These are phyloP conservation scores for Isurus oxyrinchus DNA, from an alignment of 2,113 vertebrate genomes.

Conservation along the genomic window DNA sequence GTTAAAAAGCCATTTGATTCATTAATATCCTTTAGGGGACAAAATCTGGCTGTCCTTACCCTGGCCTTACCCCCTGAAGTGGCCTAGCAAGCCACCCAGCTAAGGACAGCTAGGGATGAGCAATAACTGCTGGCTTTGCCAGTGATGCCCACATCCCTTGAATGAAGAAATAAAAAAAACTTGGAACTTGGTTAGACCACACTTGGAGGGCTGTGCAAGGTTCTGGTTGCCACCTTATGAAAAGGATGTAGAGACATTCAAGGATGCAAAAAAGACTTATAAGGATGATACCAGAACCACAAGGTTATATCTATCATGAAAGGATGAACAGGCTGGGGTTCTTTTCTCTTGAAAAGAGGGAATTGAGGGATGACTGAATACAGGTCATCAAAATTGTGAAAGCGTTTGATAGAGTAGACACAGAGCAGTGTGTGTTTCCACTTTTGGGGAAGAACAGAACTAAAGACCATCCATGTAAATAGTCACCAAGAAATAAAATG, in stretches of 20 bases:
- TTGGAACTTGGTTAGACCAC: neutral
- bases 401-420: neutral
- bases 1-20: neutral
- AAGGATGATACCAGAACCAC: neutral
- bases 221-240: neutral
- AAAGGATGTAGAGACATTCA: neutral
- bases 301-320: neutral
- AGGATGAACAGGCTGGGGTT: neutral
- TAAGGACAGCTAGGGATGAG: neutral
- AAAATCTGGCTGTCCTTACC: neutral
- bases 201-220: neutral
- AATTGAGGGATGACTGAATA: neutral
- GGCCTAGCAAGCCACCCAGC: neutral
- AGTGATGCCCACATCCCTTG: neutral
- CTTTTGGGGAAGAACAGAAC: neutral
- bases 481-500: too few relatives aligned
- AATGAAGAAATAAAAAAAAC: neutral
- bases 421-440: neutral
- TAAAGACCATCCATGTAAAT: neutral
- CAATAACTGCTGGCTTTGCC: neutral
- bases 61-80: neutral
- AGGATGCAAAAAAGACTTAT: neutral
- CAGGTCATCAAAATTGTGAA: neutral
- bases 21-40: neutral
- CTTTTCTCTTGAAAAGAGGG: too few relatives aligned